A percentile compares a stretch with the other conserved stretches of the same genome.
Evolutionary conservation across 2,797 vertebrate genomes (phyloP).

Genomic region (Sebastes glaucus): DNA sequence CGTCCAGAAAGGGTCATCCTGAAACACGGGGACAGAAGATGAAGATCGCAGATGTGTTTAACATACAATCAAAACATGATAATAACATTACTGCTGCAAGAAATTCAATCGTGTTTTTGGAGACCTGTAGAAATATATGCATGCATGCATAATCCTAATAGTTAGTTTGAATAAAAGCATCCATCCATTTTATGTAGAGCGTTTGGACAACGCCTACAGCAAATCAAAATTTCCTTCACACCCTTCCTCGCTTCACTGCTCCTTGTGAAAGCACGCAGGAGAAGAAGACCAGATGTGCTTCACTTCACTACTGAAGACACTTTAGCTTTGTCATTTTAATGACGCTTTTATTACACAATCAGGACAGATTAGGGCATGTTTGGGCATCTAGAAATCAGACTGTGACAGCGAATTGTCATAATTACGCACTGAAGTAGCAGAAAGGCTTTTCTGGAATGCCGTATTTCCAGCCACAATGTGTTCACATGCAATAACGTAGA

Average conservation of each 20-base stretch:
- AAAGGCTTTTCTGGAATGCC: neutral
- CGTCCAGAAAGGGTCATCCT: slow-evolving; percentile 95
- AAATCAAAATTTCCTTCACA: slow-evolving; percentile 8
- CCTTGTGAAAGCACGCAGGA: neutral
- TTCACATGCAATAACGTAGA: neutral
- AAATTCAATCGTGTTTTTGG: neutral
- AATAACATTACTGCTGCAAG: neutral
- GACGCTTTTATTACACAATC: neutral
- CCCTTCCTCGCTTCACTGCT: neutral
- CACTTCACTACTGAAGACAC: neutral
- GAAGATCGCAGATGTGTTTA: neutral
- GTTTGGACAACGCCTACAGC: neutral
- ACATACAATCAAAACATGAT: neutral
- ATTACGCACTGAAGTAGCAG: neutral
- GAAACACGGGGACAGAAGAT: neutral
- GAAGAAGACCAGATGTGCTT: neutral
- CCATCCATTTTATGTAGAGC: neutral
- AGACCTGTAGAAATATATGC: neutral
- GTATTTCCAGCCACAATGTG: neutral
- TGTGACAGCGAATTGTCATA: neutral
- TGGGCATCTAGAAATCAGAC: neutral
- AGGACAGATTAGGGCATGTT: neutral
- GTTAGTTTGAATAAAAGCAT: neutral
- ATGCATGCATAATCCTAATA: neutral
- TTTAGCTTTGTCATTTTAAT: neutral